Conservation (phyloP, 2,113 vertebrate species). For the Archocentrus centrarchus region DNA sequence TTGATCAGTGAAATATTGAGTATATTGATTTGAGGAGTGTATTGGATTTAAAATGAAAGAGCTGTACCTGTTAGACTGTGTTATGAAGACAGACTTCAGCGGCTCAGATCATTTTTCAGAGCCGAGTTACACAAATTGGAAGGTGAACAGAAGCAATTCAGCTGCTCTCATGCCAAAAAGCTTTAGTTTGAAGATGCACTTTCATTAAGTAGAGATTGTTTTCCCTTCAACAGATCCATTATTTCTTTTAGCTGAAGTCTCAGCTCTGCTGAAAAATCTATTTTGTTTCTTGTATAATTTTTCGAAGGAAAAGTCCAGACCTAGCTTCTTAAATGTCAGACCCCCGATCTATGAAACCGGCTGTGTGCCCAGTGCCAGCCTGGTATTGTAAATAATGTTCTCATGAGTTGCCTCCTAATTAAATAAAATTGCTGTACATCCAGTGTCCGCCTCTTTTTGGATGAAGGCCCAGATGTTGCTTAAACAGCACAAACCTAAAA, state of each 20-base stretch:
- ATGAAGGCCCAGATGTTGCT: not conserved
- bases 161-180: conserved; percentile 29
- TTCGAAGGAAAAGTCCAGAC: not conserved
- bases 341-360: conserved; percentile 1
- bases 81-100: not conserved
- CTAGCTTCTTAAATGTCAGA: not conserved
- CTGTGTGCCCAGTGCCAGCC: conserved; percentile 22
- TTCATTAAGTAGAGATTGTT: not conserved
- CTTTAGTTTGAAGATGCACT: conserved; percentile 8
- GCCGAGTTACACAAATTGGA: not conserved
- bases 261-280: not conserved
- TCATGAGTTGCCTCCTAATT: conserved; percentile 58
- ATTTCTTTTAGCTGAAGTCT: not conserved
- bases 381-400: conserved; percentile 66
- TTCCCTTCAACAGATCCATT: not conserved
- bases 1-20: not conserved
- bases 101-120: not conserved
- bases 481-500: no score
- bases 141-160: conserved; percentile 29
- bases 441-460: not conserved
- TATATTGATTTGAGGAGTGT: conserved; percentile 6
- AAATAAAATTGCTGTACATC: conserved; percentile 64
- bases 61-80: not conserved
- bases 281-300: not conserved
- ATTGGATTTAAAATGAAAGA: conserved; percentile 10